Evolutionary conservation across 2,888 invertebrate genomes (phyloP).

Genomic region (Tinea pellionella): DNA sequence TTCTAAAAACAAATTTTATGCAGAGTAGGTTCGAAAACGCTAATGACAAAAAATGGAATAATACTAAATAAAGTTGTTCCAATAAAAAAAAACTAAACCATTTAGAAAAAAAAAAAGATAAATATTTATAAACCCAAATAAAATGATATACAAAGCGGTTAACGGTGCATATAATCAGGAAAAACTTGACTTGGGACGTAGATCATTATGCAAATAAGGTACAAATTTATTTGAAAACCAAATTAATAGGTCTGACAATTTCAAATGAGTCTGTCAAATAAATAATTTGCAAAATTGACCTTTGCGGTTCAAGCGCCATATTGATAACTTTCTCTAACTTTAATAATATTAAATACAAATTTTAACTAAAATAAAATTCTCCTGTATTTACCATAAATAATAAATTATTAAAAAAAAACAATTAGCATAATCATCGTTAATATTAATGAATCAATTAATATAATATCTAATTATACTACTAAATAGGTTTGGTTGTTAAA

Average conservation of each 20-base stretch:
- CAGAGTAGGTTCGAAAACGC: too few species aligned
- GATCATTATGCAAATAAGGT: conserved; percentile 1
- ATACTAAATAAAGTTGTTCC: too few species aligned
- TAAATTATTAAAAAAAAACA: not conserved
- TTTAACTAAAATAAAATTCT: not conserved
- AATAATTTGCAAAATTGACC: conserved; percentile 12
- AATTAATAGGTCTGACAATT: conserved; percentile 8
- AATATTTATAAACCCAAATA: too few species aligned
- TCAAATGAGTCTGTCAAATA: not conserved
- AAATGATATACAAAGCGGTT: not conserved
- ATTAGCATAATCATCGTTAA: not conserved
- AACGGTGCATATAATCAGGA: not conserved
- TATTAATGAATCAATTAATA: not conserved
- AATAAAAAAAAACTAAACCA: too few species aligned
- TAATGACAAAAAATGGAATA: too few species aligned
- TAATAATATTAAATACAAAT: not conserved
- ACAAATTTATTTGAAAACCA: conserved; percentile 16
- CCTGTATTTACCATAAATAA: not conserved
- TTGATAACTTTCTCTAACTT: not conserved
- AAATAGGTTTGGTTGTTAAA: not conserved
- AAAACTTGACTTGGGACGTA: not conserved
- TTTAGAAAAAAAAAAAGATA: too few species aligned
- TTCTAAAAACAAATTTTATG: too few species aligned
- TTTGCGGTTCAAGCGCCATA: not conserved
- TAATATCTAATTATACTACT: not conserved